Base-by-base conservation (phyloP, 2,113 vertebrate genomes). In the Dicrurus megarhynchus region DNA sequence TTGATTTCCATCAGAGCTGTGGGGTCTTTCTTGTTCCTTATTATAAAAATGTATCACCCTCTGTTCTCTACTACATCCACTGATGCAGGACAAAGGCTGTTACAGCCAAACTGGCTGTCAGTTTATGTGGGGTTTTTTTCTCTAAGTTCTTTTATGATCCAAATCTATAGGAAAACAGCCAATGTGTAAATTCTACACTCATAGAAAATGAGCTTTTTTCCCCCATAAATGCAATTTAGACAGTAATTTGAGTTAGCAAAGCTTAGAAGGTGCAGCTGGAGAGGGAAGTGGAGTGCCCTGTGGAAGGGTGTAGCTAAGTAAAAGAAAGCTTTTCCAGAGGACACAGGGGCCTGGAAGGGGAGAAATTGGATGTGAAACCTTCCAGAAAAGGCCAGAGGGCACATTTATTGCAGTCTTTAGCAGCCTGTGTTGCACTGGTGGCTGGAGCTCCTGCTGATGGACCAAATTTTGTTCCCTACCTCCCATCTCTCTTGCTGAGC, bases 201-300 rank as follows among this genome's bases (percentile, higher is more conserved):
- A 75, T 59, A 89, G 42, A 93, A 91, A 93, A 90, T 33, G 0
- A 44, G 23, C 27, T 82, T 47, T 91, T 49, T 30, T 0, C 30
- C 35, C 22, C 75, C 55, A 50, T 81, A 95, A 89, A 89, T 89
- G 74, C n/a, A 87, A 87, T 97, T 94, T 69, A 78, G 77, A 61
- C 49, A 73, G 91, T 87, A 94, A 95, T 71, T 95, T 42, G 69
- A 94, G 86, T 84, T 89, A 69, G 60, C 52, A 87, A 82, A 92
- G 41, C 57, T 94, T 91, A 93, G 84, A 91, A 93, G 91, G 84
- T 89, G 46, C 91, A 94, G 81, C 91, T 96, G 93, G 84, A 84
- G 89, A 52, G 52, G 76, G 69, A 13, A 91, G 76, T 26, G 47
- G 42, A 80, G 57, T 76, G 44, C 57, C 64, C 33, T 76, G 44